Evolutionary conservation across 1,140 invertebrate species (phyloP).

Genomic region (Aporrectodea caliginosa): DNA sequence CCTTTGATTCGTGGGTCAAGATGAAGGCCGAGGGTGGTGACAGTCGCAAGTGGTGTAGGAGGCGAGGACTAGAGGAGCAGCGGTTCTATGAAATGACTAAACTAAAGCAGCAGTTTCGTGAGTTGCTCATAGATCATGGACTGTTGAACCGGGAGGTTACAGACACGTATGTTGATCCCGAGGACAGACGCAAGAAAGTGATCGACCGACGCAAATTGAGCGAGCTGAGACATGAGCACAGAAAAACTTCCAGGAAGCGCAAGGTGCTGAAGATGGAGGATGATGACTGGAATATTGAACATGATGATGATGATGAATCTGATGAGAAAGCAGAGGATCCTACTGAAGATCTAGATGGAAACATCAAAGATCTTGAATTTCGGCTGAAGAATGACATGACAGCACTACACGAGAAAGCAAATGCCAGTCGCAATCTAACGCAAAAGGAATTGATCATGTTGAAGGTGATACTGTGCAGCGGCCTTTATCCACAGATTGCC

Average conservation of each 20-base stretch:
- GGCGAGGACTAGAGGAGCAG: slow-evolving; percentile 88
- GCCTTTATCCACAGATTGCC: slow-evolving; percentile 88
- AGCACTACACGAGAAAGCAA: slow-evolving; percentile 44
- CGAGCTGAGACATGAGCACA: slow-evolving; percentile 69
- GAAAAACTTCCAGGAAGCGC: slow-evolving; percentile 63
- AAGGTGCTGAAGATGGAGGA: slow-evolving; percentile 66
- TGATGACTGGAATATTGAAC: slow-evolving; percentile 47
- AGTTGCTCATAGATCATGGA: slow-evolving; percentile 70
- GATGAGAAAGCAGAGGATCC: slow-evolving; percentile 58
- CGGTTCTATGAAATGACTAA: slow-evolving; percentile 94
- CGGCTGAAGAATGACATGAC: slow-evolving; percentile 62
- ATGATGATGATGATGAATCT: slow-evolving; percentile 59
- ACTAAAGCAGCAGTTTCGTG: slow-evolving; percentile 81
- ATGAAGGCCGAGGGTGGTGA: slow-evolving; percentile 54
- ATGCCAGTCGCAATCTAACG: not conserved
- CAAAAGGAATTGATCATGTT: not conserved
- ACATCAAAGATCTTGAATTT: slow-evolving; percentile 86
- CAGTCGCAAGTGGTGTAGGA: slow-evolving; percentile 77
- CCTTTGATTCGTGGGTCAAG: slow-evolving; percentile 82
- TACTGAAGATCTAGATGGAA: slow-evolving; percentile 60
- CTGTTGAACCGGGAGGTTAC: slow-evolving; percentile 33
- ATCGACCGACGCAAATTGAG: slow-evolving; percentile 82
- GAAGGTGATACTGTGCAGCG: slow-evolving; percentile 76
- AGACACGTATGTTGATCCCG: slow-evolving; percentile 34
- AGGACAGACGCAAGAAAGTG: slow-evolving; percentile 73